Base-by-base conservation (phyloP, 1,140 invertebrate species). In the Anastrepha ludens region DNA sequence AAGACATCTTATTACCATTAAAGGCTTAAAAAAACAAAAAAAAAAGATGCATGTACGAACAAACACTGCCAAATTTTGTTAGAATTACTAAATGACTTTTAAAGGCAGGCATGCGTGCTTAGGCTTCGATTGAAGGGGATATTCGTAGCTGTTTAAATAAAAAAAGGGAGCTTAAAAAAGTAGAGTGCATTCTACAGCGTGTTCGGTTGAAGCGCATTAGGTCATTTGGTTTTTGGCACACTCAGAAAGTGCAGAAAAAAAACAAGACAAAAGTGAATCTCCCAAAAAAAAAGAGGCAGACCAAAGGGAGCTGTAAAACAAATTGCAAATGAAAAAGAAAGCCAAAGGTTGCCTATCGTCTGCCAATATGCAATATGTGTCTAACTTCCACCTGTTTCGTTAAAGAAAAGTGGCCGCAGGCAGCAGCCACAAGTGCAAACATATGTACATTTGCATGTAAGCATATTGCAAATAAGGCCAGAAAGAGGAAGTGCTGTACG, bases 41-140 rank as follows among this genome's bases (percentile, higher is more conserved):
- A 47, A 67, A 67, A 47, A 47, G 50, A 59, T 44, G 17, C 8
- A 17, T 4, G 15, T n/a, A 62, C 4, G 17, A 62, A 44, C 15
- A 67, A 41, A 11, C 9, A 3, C 29, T 39, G 65, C 65, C 11
- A 74, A 74, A 39, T 74, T 65, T 85, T 89, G 91, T 91, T 91
- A 91, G 91, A 91, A 92, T 91, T 92, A 90, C 91, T 90, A 91
- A 91, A 90, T 87, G 88, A 65, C 87, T 67, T 50, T 20, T 11
- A 17, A 87, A 44, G 64, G 41, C 62, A 17, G 64, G n/a, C 39
- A 87, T n/a, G 64, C 29, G 62, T 55, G 62, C 85, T 85, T 47
- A 81, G 15, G 41, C 58, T 64, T 60, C 81, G 8, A 58, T 11
- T 67, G 44, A 62, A 85, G 81, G 78, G n/a, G 78, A 44, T 29